Evolutionary conservation across 35 echinoderm and acorn worm genomes (phyloP).

Genomic region (Stichopus chloronotus): DNA sequence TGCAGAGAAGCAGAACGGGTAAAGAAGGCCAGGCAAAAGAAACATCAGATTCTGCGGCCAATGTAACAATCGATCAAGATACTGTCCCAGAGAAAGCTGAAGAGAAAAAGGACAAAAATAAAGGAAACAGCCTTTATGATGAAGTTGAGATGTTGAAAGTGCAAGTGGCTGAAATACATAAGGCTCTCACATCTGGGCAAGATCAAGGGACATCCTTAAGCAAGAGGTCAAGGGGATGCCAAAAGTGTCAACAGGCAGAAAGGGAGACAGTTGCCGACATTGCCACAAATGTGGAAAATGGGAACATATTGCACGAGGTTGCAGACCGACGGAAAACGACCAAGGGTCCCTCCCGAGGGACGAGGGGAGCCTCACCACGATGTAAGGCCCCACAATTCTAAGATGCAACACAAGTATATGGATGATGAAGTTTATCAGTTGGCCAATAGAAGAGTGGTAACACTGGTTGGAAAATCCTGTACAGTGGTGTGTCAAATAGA

Average conservation of each 20-base stretch:
- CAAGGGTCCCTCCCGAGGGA: constrained; percentile 23
- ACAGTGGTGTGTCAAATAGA: neutral
- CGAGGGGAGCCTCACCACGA: constrained; percentile 25
- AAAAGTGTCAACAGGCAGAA: constrained; percentile 22
- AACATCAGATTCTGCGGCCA: too few relatives aligned
- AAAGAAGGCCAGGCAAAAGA: too few relatives aligned
- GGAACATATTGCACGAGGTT: constrained; percentile 55
- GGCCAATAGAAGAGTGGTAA: neutral
- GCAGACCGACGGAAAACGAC: constrained; percentile 60
- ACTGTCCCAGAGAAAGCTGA: too few relatives aligned
- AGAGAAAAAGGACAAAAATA: too few relatives aligned
- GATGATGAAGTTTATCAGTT: neutral
- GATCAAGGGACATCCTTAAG: neutral
- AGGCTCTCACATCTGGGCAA: neutral
- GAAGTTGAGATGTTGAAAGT: too few relatives aligned
- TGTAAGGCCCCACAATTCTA: neutral
- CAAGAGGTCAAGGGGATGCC: constrained; percentile 50
- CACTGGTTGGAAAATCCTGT: constrained; percentile 15
- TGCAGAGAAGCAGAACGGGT: too few relatives aligned
- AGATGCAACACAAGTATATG: neutral
- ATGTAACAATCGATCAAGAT: too few relatives aligned
- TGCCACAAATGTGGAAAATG: constrained; percentile 65
- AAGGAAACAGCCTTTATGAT: too few relatives aligned
- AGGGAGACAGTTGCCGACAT: constrained; percentile 24
- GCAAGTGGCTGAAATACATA: constrained; percentile 22